A percentile compares a stretch with the other conserved stretches of the same genome.
Evolutionary conservation across 2,797 vertebrate genomes (phyloP).

Genomic region (Artibeus lituratus): DNA sequence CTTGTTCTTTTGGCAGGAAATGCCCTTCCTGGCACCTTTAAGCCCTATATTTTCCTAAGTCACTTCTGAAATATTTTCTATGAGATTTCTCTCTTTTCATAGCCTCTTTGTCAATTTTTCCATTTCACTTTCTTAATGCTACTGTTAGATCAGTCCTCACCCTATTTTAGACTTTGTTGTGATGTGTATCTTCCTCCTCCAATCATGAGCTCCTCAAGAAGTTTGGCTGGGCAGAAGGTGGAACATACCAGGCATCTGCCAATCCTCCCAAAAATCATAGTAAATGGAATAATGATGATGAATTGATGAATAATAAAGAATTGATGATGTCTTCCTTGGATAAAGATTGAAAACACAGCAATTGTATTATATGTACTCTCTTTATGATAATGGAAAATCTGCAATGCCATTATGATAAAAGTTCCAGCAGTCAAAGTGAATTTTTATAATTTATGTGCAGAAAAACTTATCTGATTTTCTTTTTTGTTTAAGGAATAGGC

Average conservation of each 20-base stretch:
- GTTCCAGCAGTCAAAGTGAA: background rate
- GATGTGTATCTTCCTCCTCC: background rate
- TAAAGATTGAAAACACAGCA: background rate
- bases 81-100: background rate
- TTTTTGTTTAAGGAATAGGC: conserved; percentile 86
- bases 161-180: background rate
- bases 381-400: background rate
- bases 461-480: background rate
- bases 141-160: background rate
- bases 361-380: background rate
- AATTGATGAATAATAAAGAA: too few species aligned
- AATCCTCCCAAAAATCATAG: background rate
- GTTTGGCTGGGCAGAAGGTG: background rate
- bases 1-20: background rate
- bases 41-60: background rate
- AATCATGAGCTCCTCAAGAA: background rate
- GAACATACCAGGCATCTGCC: background rate
- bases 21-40: background rate
- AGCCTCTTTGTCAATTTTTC: background rate
- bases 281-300: background rate
- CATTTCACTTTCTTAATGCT: background rate
- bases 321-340: background rate
- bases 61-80: background rate
- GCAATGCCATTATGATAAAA: background rate
- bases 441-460: background rate